Evolutionary conservation across 2,113 vertebrate genomes (phyloP).

Genomic region (Macaca fascicularis): DNA sequence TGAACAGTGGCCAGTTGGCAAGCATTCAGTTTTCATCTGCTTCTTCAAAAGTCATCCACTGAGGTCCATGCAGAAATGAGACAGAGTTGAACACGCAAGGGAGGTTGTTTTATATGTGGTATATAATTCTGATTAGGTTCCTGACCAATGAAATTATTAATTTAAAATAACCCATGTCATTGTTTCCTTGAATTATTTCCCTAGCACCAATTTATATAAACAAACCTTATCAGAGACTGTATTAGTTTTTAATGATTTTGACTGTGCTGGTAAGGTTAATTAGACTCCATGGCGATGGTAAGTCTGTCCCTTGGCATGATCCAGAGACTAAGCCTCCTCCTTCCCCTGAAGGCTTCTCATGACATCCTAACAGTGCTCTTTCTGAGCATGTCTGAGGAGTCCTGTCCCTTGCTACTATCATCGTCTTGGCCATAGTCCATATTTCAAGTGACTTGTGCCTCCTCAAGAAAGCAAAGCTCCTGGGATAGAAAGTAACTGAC

Average conservation of each 20-base stretch:
- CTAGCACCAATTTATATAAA: not conserved
- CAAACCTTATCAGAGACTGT: not conserved
- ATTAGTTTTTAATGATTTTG: no score
- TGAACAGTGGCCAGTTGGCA: not conserved
- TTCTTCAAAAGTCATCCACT: not conserved
- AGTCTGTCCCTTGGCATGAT: not conserved
- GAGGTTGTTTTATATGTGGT: accelerated
- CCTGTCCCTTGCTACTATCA: accelerated
- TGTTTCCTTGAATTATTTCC: not conserved
- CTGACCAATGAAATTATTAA: not conserved
- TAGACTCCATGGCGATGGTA: accelerated
- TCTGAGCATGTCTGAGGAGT: accelerated
- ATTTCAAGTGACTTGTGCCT: not conserved
- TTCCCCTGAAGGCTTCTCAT: no score
- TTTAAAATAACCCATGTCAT: not conserved
- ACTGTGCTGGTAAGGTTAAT: not conserved
- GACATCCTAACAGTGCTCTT: not conserved
- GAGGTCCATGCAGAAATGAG: not conserved
- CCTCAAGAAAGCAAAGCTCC: not conserved
- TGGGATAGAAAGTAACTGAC: not conserved
- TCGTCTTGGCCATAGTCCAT: accelerated
- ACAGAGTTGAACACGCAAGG: not conserved
- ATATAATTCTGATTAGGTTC: not conserved
- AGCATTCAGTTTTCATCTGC: not conserved
- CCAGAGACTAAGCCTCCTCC: not conserved